A percentile compares a stretch with the other conserved stretches of the same genome.
Evolutionary conservation across 1,140 invertebrate species (phyloP).

Genomic region (Listronotus oregonensis): DNA sequence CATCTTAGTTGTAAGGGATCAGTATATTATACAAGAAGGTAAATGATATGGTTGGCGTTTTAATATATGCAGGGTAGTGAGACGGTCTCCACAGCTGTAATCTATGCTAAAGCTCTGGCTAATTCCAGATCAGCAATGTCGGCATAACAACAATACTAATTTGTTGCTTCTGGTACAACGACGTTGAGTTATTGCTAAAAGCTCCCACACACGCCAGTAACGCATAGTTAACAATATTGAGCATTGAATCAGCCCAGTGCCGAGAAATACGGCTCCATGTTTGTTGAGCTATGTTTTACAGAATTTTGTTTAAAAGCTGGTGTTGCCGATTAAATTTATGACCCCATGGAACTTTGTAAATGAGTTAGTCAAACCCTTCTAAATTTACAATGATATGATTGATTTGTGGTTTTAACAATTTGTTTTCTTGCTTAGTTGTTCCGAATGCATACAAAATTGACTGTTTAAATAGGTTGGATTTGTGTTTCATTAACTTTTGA

Average conservation of each 20-base stretch:
- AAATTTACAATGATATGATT: slow-evolving; percentile 5
- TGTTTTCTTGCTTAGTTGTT: too few relatives aligned
- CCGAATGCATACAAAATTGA: too few relatives aligned
- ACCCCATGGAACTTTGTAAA: slow-evolving; percentile 16
- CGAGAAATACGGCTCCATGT: slow-evolving; percentile 33
- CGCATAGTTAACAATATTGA: slow-evolving; percentile 45
- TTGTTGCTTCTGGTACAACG: slow-evolving; percentile 55
- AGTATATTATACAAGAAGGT: slow-evolving; percentile 37
- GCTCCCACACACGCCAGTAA: slow-evolving; percentile 46
- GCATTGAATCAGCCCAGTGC: slow-evolving; percentile 38
- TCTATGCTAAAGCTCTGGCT: slow-evolving; percentile 50
- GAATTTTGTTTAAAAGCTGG: slow-evolving; percentile 31
- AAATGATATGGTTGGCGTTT: slow-evolving; percentile 37
- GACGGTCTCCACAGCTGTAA: slow-evolving; percentile 50
- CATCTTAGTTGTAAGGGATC: slow-evolving; percentile 17
- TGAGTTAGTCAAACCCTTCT: slow-evolving; percentile 7
- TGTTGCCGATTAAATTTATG: slow-evolving; percentile 21
- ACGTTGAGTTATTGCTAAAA: slow-evolving; percentile 56
- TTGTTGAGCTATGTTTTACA: slow-evolving; percentile 34
- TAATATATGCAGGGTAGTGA: slow-evolving; percentile 41
- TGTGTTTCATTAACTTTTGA: too few relatives aligned
- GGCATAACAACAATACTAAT: slow-evolving; percentile 57
- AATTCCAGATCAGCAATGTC: slow-evolving; percentile 56
- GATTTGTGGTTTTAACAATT: too few relatives aligned
- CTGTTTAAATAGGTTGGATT: too few relatives aligned